Conservation (phyloP, 2,113 vertebrate species). For the Lipophrys pholis region DNA sequence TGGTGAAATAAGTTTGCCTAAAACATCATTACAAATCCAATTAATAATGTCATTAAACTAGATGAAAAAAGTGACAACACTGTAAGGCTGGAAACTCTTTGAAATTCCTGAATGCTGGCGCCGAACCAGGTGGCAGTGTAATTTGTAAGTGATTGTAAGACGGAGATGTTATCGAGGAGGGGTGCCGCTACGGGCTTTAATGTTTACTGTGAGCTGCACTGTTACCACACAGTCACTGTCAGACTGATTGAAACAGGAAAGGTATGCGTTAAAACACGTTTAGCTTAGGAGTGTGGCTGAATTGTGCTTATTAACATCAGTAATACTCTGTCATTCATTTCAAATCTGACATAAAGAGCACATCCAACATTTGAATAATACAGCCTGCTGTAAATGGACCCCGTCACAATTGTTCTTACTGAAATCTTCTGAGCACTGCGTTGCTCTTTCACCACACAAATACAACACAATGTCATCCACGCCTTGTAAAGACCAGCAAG, state of each 20-base stretch:
- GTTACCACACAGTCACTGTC: slow-evolving; percentile 31
- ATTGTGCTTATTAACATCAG: background rate
- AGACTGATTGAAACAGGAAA: background rate
- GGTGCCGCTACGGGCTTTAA: slow-evolving; percentile 8
- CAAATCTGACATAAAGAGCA: slow-evolving; percentile 8
- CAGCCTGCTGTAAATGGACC: slow-evolving; percentile 4
- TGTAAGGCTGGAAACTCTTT: slow-evolving; percentile 50
- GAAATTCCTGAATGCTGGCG: slow-evolving; percentile 55
- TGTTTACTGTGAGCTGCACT: slow-evolving; percentile 14
- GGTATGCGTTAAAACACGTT: background rate
- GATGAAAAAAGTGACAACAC: slow-evolving; percentile 71
- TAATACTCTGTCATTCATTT: slow-evolving; percentile 11
- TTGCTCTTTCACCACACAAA: slow-evolving; percentile 13
- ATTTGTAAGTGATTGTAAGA: slow-evolving; percentile 47
- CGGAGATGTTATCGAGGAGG: slow-evolving; percentile 41
- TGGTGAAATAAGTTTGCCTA: slow-evolving; percentile 75
- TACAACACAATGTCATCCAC: slow-evolving; percentile 9
- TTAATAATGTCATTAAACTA: slow-evolving; percentile 75
- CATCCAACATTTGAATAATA: slow-evolving; percentile 15
- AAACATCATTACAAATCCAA: slow-evolving; percentile 81
- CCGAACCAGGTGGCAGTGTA: slow-evolving; percentile 44
- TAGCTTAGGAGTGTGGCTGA: background rate
- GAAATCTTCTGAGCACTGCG: slow-evolving; percentile 6
- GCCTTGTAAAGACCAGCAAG: slow-evolving; percentile 21
- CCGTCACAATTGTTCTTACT: background rate